These are phyloP conservation scores for Paraescarpia echinospica DNA, from an alignment of 1,140 invertebrate genomes.

Conservation along the genomic window DNA sequence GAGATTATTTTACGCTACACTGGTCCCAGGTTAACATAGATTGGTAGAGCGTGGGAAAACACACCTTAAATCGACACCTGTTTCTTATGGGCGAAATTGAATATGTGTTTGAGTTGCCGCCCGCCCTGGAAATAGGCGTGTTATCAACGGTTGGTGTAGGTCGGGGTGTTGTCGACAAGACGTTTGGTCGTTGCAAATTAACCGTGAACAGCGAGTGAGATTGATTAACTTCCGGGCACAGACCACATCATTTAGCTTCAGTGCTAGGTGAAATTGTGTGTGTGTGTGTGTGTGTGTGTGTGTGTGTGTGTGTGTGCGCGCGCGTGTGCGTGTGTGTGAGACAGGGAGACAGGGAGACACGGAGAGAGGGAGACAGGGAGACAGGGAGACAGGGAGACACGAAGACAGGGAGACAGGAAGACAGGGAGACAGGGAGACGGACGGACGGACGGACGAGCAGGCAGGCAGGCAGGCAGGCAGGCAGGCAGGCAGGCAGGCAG, in stretches of 20 bases:
- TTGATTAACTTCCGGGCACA: not conserved
- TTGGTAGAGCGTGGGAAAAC: not conserved
- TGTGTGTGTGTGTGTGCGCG: not conserved
- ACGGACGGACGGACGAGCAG: too few species aligned
- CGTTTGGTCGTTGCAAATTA: not conserved
- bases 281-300: not conserved
- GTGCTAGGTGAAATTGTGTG: not conserved
- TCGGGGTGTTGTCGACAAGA: too few species aligned
- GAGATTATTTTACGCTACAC: too few species aligned
- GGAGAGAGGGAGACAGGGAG: too few species aligned
- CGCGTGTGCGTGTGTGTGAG: too few species aligned
- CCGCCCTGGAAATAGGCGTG: not conserved
- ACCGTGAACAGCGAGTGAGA: not conserved
- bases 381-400: not conserved
- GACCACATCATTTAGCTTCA: not conserved
- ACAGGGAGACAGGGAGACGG: not conserved
- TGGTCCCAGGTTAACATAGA: too few species aligned
- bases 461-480: not conserved
- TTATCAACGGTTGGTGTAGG: not conserved
- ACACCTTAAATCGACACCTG: not conserved
- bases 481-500: constrained; percentile 1
- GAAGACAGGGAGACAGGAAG: not conserved
- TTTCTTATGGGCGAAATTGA: not conserved
- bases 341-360: too few species aligned
- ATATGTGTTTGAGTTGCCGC: not conserved